phyloP scores from a whole-genome alignment of 2,113 vertebrate species.

The Dunckerocampus dactyliophorus region DNA sequence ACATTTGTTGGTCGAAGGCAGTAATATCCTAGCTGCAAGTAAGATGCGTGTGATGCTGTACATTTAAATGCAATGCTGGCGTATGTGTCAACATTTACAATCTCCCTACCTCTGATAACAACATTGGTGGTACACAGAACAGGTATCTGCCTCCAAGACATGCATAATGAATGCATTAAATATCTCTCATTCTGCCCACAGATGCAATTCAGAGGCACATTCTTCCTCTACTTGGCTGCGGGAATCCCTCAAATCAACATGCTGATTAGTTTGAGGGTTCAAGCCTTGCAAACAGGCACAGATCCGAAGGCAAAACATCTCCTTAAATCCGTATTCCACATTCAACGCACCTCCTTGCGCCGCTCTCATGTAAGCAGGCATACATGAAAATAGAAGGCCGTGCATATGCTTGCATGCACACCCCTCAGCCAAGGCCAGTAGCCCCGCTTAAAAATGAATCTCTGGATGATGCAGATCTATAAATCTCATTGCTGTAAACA shows the following conservation, averaged over 20 bases:
- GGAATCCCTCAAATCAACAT: conserved; percentile 8
- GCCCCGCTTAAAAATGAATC: not conserved
- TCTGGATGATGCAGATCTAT: not conserved
- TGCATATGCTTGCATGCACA: too few relatives aligned
- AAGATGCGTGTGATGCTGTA: not conserved
- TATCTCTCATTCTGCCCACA: not conserved
- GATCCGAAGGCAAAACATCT: not conserved
- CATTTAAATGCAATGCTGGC: conserved; percentile 1
- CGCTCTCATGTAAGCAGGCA: too few relatives aligned
- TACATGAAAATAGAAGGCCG: not conserved
- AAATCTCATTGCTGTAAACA: not conserved
- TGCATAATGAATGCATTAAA: not conserved
- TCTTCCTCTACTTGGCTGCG: not conserved
- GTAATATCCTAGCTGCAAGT: not conserved
- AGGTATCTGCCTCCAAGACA: conserved; percentile 1
- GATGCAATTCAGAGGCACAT: not conserved
- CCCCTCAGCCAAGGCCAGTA: not conserved
- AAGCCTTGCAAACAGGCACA: not conserved
- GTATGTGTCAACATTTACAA: conserved; percentile 4
- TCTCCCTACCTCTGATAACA: not conserved
- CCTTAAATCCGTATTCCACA: not conserved
- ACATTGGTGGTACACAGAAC: not conserved
- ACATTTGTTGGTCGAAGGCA: not conserved
- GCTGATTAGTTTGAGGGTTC: conserved; percentile 3
- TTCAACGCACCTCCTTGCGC: not conserved